Evolutionary conservation across 2,113 vertebrate species (phyloP).

Genomic region (Chinchilla lanigera): DNA sequence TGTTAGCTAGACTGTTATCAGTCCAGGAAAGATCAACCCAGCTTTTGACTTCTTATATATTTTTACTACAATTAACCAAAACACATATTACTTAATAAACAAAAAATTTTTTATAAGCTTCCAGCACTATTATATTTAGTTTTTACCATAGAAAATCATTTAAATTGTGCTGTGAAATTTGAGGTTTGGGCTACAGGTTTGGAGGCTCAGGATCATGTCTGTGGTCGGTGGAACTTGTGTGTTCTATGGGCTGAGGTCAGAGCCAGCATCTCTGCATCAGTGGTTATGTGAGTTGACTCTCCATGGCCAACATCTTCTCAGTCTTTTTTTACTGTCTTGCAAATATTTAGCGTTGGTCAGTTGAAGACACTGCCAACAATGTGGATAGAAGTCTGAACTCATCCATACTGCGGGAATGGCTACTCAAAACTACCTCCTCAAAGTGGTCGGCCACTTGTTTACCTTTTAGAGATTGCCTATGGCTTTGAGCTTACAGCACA

Average conservation of each 20-base stretch:
- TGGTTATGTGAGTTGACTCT: neutral
- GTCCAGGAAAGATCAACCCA: neutral
- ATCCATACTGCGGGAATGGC: neutral
- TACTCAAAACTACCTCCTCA: neutral
- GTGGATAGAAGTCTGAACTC: neutral
- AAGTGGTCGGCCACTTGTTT: neutral
- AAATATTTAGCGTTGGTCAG: neutral
- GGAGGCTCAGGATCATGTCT: neutral
- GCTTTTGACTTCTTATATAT: neutral
- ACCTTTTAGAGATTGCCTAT: neutral
- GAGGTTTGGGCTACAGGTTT: neutral
- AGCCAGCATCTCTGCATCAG: neutral
- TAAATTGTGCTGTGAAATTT: neutral
- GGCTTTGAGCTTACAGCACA: neutral
- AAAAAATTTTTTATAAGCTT: neutral
- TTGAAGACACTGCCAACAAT: neutral
- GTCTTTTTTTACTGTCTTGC: neutral
- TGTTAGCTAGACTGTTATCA: neutral
- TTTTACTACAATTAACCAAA: neutral
- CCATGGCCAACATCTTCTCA: accelerated
- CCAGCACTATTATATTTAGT: neutral
- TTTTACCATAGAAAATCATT: neutral
- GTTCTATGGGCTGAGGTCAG: neutral
- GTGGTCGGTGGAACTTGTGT: neutral
- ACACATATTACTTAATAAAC: neutral